Conservation (phyloP, 2,888 invertebrate species). For the Sussaba pulchella region DNA sequence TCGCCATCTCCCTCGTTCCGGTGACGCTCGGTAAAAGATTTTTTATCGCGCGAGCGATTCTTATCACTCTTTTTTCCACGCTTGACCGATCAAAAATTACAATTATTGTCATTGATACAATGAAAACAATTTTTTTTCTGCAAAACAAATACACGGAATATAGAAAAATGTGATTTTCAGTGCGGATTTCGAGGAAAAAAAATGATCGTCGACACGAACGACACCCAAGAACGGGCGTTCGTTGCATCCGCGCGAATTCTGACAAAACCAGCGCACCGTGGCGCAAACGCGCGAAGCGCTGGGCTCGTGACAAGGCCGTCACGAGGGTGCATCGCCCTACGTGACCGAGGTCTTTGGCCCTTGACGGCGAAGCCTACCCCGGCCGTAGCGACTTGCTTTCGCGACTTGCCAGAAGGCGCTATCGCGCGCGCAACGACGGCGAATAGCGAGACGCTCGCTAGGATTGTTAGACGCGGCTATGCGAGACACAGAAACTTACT, state of each 20-base stretch:
- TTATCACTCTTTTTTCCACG: slow-evolving; percentile 27
- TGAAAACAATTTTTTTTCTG: neutral
- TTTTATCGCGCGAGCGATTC: slow-evolving; percentile 37
- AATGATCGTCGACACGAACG: neutral
- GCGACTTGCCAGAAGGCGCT: slow-evolving; percentile 46
- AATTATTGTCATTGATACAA: neutral
- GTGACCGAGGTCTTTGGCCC: slow-evolving; percentile 76
- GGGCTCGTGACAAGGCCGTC: slow-evolving; percentile 80
- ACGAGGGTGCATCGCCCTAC: slow-evolving; percentile 80
- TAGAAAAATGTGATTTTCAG: neutral
- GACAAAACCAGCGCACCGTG: slow-evolving; percentile 57
- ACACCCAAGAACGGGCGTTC: neutral
- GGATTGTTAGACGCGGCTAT: slow-evolving; percentile 55
- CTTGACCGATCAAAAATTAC: slow-evolving; percentile 3
- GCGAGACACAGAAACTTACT: slow-evolving; percentile 49
- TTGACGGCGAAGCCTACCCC: slow-evolving; percentile 56
- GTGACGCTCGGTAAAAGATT: slow-evolving; percentile 32
- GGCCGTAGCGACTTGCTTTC: slow-evolving; percentile 65
- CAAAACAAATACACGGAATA: neutral
- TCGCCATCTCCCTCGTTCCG: slow-evolving; percentile 61
- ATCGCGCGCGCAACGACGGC: slow-evolving; percentile 51
- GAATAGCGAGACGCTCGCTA: slow-evolving; percentile 30
- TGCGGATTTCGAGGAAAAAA: neutral
- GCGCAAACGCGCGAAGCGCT: slow-evolving; percentile 51
- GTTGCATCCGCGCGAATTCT: slow-evolving; percentile 36